Evolutionary conservation across 2,113 vertebrate species (phyloP), one percentile per base, ranked within the genome.

Genomic region (Psettodes erumei): DNA sequence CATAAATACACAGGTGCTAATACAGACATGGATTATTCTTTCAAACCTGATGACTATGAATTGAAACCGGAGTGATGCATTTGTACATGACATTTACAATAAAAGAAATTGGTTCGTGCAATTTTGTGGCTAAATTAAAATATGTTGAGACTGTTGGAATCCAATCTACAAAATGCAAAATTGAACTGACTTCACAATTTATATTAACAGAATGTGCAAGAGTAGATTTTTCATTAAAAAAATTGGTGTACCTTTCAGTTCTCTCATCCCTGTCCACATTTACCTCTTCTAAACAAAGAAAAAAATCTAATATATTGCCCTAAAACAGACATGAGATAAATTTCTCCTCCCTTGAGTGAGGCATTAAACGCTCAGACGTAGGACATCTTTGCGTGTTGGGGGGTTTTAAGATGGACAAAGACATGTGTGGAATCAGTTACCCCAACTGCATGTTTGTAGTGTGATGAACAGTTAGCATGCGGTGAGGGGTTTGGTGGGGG

Each of bases 361-460:
- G 79, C 66, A 84, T 81, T 81, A 79, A 83, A 84, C 76, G 79
- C 73, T 82, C 82, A 75, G 86, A 89, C 87, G 82, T 27, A 67
- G 79, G 82, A 90, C 84, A 85, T 86, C 77, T 69, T 56, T 85
- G 83, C 80, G 32, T 90, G 80, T 84, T 79, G 86, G 79, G 84
- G 83, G 72, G 71, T 51, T 83, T 63, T 18, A 74, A 92, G 91
- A 93, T 84, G 82, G 91, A 93, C 88, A 91, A 86, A 93, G 92
- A 93, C 93, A 95, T 93, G 84, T 95, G 94, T 91, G 86, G 90
- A 94, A 95, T 88, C 84, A 67, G 89, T 94, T 94, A 91, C 65
- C 81, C 76, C 61, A 40, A 71, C 70, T 86, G 82, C 86, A 85
- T 89, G 85, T 91, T 84, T 83, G 75, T 77, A 79, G 82, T 79